Evolutionary conservation across 2,888 invertebrate species (phyloP).

Genomic region (Palloptera scutellata): DNA sequence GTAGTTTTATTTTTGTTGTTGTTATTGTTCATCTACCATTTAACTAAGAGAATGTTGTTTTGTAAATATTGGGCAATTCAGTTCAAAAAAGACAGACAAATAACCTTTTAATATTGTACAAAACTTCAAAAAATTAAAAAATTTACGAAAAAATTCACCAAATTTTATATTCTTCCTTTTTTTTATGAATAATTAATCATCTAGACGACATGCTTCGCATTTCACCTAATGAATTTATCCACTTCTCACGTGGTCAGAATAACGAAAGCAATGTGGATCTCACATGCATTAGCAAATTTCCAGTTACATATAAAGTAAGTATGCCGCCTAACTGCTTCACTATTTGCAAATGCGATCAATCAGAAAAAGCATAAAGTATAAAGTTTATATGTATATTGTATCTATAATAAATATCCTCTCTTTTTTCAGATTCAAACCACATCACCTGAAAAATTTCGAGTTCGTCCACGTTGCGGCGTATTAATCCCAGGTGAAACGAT

Average conservation of each 20-base stretch:
- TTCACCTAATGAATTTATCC: constrained; percentile 75
- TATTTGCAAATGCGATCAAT: too few species aligned
- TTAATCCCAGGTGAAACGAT: constrained; percentile 72
- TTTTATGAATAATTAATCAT: constrained; percentile 11
- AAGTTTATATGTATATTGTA: too few species aligned
- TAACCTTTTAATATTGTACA: constrained; percentile 7
- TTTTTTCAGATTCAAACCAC: constrained; percentile 87
- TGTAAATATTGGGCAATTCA: too few species aligned
- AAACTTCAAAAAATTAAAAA: constrained; percentile 18
- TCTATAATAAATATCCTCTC: too few species aligned
- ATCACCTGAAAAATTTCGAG: constrained; percentile 93
- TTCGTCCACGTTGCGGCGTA: constrained; percentile 86
- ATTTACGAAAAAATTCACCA: constrained; percentile 20
- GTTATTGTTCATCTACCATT: too few species aligned
- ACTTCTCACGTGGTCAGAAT: constrained; percentile 68
- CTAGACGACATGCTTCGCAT: constrained; percentile 70
- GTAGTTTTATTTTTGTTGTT: too few species aligned
- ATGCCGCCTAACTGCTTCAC: background rate
- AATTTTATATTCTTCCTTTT: constrained; percentile 29
- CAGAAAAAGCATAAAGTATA: too few species aligned
- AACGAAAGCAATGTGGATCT: constrained; percentile 72
- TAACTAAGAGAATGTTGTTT: too few species aligned
- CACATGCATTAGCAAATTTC: constrained; percentile 72
- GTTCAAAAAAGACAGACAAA: too few species aligned
- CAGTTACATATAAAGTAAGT: constrained; percentile 75